Evolutionary conservation across 2,113 vertebrate species (phyloP).

Genomic region (Bucco capensis): DNA sequence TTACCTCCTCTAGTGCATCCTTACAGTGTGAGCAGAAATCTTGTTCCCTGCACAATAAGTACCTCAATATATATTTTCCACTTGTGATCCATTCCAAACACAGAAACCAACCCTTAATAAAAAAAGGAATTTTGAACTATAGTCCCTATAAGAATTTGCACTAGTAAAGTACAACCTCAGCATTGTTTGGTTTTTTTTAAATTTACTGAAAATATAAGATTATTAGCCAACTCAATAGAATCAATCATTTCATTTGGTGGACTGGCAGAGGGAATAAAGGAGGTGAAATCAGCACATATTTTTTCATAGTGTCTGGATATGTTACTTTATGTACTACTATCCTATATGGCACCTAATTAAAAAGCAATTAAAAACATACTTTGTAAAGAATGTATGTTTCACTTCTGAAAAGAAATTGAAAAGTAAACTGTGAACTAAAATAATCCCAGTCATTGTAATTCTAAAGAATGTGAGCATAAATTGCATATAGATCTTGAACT

Average conservation of each 20-base stretch:
- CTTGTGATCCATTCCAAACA: not conserved
- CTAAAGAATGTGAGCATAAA: not conserved
- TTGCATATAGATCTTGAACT: not conserved
- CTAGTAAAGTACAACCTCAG: not conserved
- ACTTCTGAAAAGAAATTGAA: not conserved
- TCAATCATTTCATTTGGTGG: not conserved
- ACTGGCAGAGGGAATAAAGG: not conserved
- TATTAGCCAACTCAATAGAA: not conserved
- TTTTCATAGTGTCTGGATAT: not conserved
- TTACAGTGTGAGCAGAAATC: not conserved
- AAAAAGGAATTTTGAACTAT: not conserved
- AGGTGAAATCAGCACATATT: not conserved
- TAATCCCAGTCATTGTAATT: not conserved
- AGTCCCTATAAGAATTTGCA: not conserved
- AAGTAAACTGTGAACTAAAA: not conserved
- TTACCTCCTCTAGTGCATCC: not conserved
- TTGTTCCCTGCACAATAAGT: not conserved
- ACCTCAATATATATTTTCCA: not conserved
- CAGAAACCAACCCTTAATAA: not conserved
- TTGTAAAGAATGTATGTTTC: not conserved
- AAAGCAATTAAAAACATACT: not conserved
- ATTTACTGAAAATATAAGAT: not conserved
- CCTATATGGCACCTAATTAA: not conserved
- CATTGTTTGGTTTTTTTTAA: not conserved
- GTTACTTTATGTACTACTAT: not conserved